phyloP scores from a whole-genome alignment of 2,888 invertebrate genomes.

The Toxonevra muliebris region DNA sequence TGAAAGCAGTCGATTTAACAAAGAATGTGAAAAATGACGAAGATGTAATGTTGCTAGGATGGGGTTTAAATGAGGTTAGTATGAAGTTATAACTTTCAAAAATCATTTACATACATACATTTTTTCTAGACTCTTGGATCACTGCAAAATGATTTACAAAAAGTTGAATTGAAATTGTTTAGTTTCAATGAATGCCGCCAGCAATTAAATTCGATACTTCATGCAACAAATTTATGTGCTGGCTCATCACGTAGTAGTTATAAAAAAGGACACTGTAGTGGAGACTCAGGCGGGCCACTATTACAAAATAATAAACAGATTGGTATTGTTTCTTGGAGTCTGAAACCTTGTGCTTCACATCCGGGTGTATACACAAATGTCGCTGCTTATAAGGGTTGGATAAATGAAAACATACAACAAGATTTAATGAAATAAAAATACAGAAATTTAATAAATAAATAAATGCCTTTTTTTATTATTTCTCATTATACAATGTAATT shows the following conservation, averaged over 20 bases:
- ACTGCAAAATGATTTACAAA: conserved; percentile 29
- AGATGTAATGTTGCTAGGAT: conserved; percentile 28
- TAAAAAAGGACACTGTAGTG: conserved; percentile 38
- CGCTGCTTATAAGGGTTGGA: conserved; percentile 32
- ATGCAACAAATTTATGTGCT: conserved; percentile 36
- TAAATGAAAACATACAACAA: conserved; percentile 3
- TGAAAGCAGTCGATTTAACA: neutral
- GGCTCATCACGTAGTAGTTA: neutral
- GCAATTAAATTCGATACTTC: conserved; percentile 28
- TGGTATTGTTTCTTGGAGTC: conserved; percentile 42
- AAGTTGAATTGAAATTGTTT: conserved; percentile 30
- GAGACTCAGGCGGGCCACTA: conserved; percentile 41
- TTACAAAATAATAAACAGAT: conserved; percentile 33
- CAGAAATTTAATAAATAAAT: conserved; percentile 24
- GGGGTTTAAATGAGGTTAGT: conserved; percentile 40
- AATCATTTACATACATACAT: neutral
- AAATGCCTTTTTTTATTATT: conserved; percentile 38
- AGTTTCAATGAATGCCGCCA: conserved; percentile 25
- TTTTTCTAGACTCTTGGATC: conserved; percentile 30
- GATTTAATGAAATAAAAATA: conserved; percentile 6
- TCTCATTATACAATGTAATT: neutral
- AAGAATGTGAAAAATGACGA: neutral
- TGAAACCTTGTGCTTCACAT: conserved; percentile 37
- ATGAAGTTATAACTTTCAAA: neutral
- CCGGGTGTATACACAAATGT: conserved; percentile 41